These are phyloP conservation scores for Hycleus cichorii DNA, from an alignment of 1,140 invertebrate species.

Conservation along the genomic window DNA sequence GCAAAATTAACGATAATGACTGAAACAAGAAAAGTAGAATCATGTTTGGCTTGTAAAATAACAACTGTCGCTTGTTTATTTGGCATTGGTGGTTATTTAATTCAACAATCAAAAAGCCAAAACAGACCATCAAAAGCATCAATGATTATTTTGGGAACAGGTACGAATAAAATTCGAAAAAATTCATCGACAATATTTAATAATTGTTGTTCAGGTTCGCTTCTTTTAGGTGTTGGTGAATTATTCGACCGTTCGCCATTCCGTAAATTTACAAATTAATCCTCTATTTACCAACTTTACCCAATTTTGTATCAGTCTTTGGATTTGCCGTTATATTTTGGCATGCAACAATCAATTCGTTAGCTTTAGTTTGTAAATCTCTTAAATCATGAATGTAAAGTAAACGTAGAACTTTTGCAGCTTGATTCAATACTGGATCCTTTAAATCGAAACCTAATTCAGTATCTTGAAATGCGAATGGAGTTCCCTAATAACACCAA, in stretches of 20 bases:
- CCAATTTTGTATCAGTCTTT: conserved; percentile 90
- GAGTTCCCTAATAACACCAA: conserved; percentile 49
- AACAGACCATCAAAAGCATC: conserved; percentile 20
- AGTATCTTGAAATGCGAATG: conserved; percentile 59
- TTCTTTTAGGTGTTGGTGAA: conserved; percentile 28
- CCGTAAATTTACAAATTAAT: conserved; percentile 12
- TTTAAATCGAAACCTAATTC: conserved; percentile 61
- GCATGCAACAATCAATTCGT: conserved; percentile 85
- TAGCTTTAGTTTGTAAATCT: conserved; percentile 88
- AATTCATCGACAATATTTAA: neutral
- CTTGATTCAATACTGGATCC: conserved; percentile 66
- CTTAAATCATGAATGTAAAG: conserved; percentile 87
- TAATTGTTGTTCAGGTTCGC: conserved; percentile 19
- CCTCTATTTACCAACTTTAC: conserved; percentile 69
- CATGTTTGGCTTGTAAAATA: conserved; percentile 37
- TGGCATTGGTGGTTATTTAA: conserved; percentile 36
- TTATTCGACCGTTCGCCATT: conserved; percentile 33
- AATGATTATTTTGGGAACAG: conserved; percentile 21
- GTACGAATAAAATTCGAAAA: conserved; percentile 11
- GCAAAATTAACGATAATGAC: neutral
- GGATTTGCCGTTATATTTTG: conserved; percentile 94
- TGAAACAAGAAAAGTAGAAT: conserved; percentile 14
- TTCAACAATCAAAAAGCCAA: conserved; percentile 25
- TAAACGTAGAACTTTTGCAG: conserved; percentile 74
- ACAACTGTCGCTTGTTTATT: conserved; percentile 34